Evolutionary conservation across 2,797 vertebrate species (phyloP).

Genomic region (Streptopelia turtur): DNA sequence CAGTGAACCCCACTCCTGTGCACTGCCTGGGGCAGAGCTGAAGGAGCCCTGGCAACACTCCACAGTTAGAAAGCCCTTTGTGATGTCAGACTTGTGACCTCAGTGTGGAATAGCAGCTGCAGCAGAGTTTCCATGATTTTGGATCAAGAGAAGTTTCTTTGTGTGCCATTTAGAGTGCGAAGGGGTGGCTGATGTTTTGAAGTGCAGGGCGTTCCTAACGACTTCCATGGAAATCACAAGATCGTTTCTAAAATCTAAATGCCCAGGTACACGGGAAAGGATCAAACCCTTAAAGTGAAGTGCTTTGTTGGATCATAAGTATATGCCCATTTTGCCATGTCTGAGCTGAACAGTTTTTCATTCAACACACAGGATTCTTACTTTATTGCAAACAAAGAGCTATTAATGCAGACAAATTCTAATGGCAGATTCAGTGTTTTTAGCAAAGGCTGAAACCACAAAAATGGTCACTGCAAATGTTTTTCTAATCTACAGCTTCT

Average conservation of each 20-base stretch:
- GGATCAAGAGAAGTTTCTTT: neutral
- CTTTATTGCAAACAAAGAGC: neutral
- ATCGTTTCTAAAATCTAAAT: neutral
- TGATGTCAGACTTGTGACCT: neutral
- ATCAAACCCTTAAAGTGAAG: neutral
- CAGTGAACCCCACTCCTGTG: fast-evolving
- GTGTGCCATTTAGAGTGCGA: neutral
- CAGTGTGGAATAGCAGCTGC: neutral
- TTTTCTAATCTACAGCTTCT: neutral
- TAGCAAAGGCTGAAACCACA: neutral
- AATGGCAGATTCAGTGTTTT: neutral
- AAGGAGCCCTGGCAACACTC: neutral
- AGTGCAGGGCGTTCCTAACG: neutral
- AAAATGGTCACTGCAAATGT: neutral
- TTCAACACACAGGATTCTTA: neutral
- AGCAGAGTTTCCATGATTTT: neutral
- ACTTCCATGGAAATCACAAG: neutral
- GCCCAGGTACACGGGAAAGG: neutral
- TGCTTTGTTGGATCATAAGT: neutral
- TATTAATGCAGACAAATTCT: neutral
- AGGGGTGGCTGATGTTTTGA: neutral
- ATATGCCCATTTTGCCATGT: neutral
- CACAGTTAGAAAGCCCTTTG: neutral
- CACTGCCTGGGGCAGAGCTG: neutral
- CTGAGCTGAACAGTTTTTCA: neutral